Conservation (phyloP, 2,888 invertebrate species). For the Tolmerus cingulatus region DNA sequence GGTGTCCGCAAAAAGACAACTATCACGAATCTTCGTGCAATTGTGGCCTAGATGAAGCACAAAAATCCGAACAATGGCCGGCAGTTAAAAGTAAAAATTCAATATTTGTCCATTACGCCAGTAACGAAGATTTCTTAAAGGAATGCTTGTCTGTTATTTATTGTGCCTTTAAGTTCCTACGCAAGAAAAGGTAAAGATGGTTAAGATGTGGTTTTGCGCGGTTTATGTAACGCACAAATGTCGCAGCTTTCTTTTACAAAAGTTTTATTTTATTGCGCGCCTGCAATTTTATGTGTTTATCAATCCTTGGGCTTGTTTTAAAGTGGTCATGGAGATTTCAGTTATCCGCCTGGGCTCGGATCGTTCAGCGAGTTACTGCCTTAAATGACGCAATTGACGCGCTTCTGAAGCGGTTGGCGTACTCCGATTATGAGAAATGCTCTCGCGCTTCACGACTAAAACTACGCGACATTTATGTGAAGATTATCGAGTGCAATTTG, state of each 20-base stretch:
- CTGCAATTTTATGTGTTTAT: neutral
- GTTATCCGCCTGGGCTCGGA: neutral
- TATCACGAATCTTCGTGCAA: neutral
- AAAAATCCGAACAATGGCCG: slow-evolving; percentile 4
- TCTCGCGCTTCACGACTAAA: neutral
- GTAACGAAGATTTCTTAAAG: neutral
- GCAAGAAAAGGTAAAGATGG: slow-evolving; percentile 12
- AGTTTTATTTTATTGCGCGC: slow-evolving; percentile 19
- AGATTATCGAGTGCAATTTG: neutral
- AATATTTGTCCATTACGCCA: slow-evolving; percentile 8
- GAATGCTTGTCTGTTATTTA: slow-evolving; percentile 13
- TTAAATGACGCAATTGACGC: neutral
- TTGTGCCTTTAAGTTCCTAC: neutral
- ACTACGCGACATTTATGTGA: neutral
- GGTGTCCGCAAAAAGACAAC: neutral
- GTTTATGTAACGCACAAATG: slow-evolving; percentile 17
- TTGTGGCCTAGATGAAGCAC: neutral
- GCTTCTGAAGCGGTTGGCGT: neutral
- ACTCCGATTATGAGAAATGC: neutral
- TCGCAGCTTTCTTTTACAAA: slow-evolving; percentile 1
- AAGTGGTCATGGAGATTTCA: slow-evolving; percentile 25
- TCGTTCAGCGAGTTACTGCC: neutral
- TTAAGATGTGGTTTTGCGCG: neutral
- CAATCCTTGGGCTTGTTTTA: slow-evolving; percentile 30
- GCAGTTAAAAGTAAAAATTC: slow-evolving; percentile 7